Evolutionary conservation across 2,113 vertebrate species (phyloP), one percentile per base, ranked within the genome.

Genomic region (Rousettus leschenaultii): DNA sequence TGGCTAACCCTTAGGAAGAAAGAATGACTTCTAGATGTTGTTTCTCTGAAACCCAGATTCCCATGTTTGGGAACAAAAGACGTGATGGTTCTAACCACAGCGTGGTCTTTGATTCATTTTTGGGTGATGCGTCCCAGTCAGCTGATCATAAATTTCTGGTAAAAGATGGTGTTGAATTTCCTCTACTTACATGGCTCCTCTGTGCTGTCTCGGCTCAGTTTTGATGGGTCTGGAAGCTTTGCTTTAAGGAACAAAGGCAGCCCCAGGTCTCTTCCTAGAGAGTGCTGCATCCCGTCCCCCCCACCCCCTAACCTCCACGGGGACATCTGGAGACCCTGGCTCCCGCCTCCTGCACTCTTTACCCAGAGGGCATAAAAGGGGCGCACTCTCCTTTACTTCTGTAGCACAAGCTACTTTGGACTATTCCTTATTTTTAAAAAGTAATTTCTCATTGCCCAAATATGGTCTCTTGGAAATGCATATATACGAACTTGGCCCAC

Each of bases 241-340:
- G 5, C 71, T 85, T 48, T 14, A 4, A n/a, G 55, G 45, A 57
- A 63, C 75, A 35, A 30, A 38, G 10, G 71, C 43, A 5, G 35
- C 14, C 30, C 4, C 35, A 1, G 61, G 63, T 14, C 7, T 74
- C 59, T 45, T 24, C 21, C 30, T 2, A 28, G 35, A 13, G 5
- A 43, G 5, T 14, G 40, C 24, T 5, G 5, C 21, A n/a, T n/a
- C 22, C 35, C 3, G 0, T n/a, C 6, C 2, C 5, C 28, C 7
- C 1, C 2, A 0, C 21, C 19, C 18, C n/a, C 6, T 0, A 14
- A 18, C 26, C 38, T 14, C 12, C 66, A 3, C n/a, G 15, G 6
- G 38, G 48, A 3, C 38, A 2, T 2, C 77, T 8, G 65, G 63
- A 21, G 61, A 7, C 5, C 57, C 9, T 6, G 3, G 26, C 18